phyloP scores from a whole-genome alignment of 2,113 vertebrate species.

The Pteropus alecto region DNA sequence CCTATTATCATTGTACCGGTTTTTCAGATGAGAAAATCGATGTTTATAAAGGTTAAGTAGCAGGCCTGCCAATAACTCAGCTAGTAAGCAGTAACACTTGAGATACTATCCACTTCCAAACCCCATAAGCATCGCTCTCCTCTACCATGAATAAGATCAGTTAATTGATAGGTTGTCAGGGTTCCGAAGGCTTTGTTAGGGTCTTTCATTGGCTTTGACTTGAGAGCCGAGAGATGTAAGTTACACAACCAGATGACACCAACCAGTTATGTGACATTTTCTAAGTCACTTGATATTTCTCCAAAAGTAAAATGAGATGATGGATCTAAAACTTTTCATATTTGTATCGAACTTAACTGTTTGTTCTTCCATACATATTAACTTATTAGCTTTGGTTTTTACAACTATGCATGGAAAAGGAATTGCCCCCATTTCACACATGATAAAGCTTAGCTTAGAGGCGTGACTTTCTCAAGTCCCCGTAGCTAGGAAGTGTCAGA shows the following conservation, averaged over 20 bases:
- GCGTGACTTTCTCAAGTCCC: background rate
- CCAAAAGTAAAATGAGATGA: background rate
- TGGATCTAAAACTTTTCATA: background rate
- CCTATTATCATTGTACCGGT: background rate
- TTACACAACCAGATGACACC: background rate
- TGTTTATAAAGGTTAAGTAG: background rate
- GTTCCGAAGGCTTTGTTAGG: background rate
- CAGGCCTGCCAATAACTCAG: background rate
- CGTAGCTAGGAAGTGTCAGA: background rate
- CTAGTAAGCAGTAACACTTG: background rate
- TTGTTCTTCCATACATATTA: background rate
- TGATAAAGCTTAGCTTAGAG: background rate
- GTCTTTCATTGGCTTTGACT: background rate
- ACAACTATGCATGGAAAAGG: background rate
- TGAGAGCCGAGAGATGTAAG: background rate
- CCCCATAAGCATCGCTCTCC: background rate
- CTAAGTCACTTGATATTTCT: background rate
- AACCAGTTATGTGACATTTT: background rate
- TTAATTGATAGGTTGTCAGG: background rate
- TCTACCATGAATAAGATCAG: background rate
- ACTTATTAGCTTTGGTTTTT: background rate
- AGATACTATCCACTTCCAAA: background rate
- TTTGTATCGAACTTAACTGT: background rate
- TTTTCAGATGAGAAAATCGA: background rate
- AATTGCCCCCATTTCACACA: background rate